phyloP scores from a whole-genome alignment of 23 tunicate species.

The Styela plicata region DNA sequence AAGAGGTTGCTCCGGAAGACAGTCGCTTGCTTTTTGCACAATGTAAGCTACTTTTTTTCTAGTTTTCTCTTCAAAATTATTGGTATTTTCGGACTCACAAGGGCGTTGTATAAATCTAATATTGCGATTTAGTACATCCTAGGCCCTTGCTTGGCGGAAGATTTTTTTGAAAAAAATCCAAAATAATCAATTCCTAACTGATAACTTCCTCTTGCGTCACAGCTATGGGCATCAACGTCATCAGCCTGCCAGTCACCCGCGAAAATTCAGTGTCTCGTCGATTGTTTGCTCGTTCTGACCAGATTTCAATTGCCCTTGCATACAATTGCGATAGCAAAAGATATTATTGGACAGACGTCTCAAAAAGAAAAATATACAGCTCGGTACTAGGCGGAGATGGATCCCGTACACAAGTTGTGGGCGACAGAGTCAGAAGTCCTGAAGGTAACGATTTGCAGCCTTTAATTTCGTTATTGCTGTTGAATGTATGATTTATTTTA shows the following conservation, averaged over 20 bases:
- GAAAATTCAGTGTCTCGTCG: conserved; percentile 38
- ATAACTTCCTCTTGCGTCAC: neutral
- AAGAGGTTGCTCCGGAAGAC: conserved; percentile 14
- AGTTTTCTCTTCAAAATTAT: too few species aligned
- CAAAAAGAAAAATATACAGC: conserved; percentile 45
- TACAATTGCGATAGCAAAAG: conserved; percentile 53
- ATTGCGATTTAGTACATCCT: too few species aligned
- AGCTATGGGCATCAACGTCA: conserved; percentile 49
- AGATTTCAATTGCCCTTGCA: conserved; percentile 51
- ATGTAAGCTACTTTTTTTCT: conserved; percentile 26
- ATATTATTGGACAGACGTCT: conserved; percentile 66
- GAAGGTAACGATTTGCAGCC: too few species aligned
- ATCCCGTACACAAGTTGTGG: conserved; percentile 21
- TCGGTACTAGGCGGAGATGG: conserved; percentile 42
- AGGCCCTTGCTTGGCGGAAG: conserved; percentile 34
- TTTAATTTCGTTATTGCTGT: too few species aligned
- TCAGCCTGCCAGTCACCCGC: conserved; percentile 46
- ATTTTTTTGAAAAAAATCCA: neutral
- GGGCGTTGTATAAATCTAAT: too few species aligned
- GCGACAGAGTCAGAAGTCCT: conserved; percentile 48
- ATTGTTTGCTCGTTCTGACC: conserved; percentile 46
- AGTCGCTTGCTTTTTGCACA: conserved; percentile 36
- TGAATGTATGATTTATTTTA: too few species aligned
- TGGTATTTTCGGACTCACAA: too few species aligned
- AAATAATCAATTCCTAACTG: neutral